Evolutionary conservation across 2,113 vertebrate species (phyloP).

Genomic region (Podilymbus podiceps): DNA sequence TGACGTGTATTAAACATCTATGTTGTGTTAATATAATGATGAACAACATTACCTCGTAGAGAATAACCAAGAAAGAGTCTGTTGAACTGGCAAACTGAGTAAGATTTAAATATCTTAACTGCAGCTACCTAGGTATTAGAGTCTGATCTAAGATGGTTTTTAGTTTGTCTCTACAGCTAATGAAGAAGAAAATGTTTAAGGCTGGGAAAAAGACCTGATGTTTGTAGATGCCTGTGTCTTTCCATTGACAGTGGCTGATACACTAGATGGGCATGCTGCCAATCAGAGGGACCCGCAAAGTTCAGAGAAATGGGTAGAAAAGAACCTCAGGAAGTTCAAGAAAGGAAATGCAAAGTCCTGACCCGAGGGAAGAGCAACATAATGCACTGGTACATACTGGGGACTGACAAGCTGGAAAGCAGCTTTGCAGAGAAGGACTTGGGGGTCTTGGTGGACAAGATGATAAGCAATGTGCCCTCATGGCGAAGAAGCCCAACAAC

Average conservation of each 20-base stretch:
- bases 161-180: background rate
- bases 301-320: background rate
- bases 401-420: background rate
- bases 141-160: background rate
- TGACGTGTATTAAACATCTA: background rate
- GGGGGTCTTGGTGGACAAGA: background rate
- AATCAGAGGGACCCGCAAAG: background rate
- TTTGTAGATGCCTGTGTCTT: background rate
- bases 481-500: background rate
- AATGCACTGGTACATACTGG: too few relatives aligned
- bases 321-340: background rate
- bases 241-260: background rate
- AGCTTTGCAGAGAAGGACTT: background rate
- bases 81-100: background rate
- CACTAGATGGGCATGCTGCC: background rate
- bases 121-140: background rate
- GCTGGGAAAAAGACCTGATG: background rate
- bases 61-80: background rate
- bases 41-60: background rate
- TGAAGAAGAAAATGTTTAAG: background rate
- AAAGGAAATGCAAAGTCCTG: background rate
- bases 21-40: background rate
- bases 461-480: background rate
- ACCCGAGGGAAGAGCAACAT: background rate
- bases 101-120: background rate